phyloP scores from a whole-genome alignment of 2,888 invertebrate genomes.

The Hoplodrina ambigua region DNA sequence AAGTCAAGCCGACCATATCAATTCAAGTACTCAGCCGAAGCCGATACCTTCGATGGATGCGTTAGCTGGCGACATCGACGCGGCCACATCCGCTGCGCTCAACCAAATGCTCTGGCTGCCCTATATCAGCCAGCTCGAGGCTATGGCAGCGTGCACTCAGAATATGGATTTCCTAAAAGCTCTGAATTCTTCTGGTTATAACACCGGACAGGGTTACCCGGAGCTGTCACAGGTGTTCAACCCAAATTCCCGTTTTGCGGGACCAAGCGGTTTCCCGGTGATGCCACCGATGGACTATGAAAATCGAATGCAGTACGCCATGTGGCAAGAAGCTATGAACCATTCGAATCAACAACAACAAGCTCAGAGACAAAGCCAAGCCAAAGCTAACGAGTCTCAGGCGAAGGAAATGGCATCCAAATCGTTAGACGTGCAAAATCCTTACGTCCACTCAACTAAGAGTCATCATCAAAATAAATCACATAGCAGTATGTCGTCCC shows the following conservation, averaged over 20 bases:
- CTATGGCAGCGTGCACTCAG: conserved; percentile 90
- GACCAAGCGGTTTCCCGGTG: conserved; percentile 82
- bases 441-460: conserved; percentile 85
- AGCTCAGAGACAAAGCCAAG: conserved; percentile 75
- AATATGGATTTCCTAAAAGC: conserved; percentile 91
- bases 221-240: conserved; percentile 89
- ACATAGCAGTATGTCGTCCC: conserved; percentile 82
- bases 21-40: conserved; percentile 71
- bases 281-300: conserved; percentile 88
- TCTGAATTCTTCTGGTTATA: conserved; percentile 86
- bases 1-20: conserved; percentile 73
- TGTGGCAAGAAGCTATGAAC: conserved; percentile 93
- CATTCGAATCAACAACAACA: conserved; percentile 83
- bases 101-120: conserved; percentile 94
- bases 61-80: conserved; percentile 92
- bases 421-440: conserved; percentile 83
- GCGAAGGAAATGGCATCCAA: conserved; percentile 81
- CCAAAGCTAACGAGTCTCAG: conserved; percentile 77
- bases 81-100: conserved; percentile 92
- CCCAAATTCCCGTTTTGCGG: conserved; percentile 81
- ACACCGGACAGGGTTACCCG: conserved; percentile 86
- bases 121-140: conserved; percentile 92
- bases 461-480: conserved; percentile 80
- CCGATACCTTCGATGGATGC: conserved; percentile 82
- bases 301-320: conserved; percentile 90